Evolutionary conservation across 2,113 vertebrate genomes (phyloP).

Genomic region (Oceanodroma tethys): DNA sequence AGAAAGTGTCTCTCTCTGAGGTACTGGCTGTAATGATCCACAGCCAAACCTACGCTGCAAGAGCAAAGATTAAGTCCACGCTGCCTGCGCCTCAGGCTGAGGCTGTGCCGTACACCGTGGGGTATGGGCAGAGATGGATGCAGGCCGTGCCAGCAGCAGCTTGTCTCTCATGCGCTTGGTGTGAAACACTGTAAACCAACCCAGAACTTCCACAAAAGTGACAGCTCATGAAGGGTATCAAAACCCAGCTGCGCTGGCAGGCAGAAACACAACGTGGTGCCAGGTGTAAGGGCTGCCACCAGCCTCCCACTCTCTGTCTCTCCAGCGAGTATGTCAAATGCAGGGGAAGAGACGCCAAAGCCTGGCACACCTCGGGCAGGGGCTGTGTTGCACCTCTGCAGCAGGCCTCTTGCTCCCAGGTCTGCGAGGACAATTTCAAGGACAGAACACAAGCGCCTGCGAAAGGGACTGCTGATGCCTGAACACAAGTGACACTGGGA

Average conservation of each 20-base stretch:
- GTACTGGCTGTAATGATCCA: neutral
- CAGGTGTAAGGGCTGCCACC: neutral
- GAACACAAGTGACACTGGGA: neutral
- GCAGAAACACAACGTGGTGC: neutral
- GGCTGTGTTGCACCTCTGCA: neutral
- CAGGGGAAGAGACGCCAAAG: neutral
- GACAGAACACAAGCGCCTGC: neutral
- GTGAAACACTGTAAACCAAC: neutral
- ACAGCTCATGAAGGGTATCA: neutral
- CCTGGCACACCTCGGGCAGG: neutral
- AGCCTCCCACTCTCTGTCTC: neutral
- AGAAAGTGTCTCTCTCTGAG: neutral
- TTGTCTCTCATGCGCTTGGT: neutral
- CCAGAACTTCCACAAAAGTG: neutral
- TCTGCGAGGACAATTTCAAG: neutral
- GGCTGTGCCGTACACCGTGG: accelerated
- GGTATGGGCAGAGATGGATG: neutral
- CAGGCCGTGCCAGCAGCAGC: neutral
- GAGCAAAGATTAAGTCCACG: neutral
- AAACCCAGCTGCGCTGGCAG: neutral
- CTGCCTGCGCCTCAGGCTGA: neutral
- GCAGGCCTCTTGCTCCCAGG: neutral
- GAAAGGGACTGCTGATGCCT: neutral
- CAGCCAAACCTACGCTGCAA: neutral
- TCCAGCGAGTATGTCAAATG: neutral